Conservation (phyloP, 2,797 vertebrate genomes). For the Calcarius lapponicus region DNA sequence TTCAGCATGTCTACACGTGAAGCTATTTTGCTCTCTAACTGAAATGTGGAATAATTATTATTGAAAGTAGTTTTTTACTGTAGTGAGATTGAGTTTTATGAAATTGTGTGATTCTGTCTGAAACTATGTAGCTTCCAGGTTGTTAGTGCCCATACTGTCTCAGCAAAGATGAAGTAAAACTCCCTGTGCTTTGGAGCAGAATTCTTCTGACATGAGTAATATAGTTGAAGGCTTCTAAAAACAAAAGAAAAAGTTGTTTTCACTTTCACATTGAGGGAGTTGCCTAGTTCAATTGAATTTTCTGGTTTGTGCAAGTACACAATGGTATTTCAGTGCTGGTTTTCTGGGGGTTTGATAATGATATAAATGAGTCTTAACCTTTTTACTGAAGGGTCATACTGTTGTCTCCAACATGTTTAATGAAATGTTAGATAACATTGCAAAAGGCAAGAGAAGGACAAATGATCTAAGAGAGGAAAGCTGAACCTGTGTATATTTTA, state of each 20-base stretch:
- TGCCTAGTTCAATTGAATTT: neutral
- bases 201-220: neutral
- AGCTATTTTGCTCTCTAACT: neutral
- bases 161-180: neutral
- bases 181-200: neutral
- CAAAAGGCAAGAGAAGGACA: neutral
- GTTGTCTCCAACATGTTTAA: neutral
- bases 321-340: neutral
- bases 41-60: neutral
- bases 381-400: neutral
- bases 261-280: neutral
- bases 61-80: neutral
- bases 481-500: neutral
- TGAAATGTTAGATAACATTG: neutral
- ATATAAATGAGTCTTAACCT: neutral
- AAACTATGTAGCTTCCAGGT: neutral
- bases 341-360: neutral
- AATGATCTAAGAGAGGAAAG: neutral
- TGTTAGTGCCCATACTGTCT: neutral
- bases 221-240: neutral
- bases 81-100: neutral
- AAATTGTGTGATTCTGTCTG: neutral
- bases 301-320: neutral
- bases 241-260: neutral
- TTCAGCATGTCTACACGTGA: rapidly evolving